Evolutionary conservation across 2,113 vertebrate species (phyloP).

Genomic region (Alligator mississippiensis): DNA sequence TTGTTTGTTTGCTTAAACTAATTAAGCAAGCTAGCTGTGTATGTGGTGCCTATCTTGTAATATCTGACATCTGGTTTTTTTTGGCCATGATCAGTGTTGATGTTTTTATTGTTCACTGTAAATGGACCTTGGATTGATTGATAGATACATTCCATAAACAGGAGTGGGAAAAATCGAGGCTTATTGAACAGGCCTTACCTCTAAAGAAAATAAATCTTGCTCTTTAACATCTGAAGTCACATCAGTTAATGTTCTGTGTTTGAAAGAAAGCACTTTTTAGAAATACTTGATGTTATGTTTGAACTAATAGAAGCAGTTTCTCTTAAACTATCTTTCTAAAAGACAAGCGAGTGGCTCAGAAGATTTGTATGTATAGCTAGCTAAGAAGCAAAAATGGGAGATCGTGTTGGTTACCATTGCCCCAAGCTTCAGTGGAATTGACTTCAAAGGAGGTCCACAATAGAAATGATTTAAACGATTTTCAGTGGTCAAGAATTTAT

Average conservation of each 20-base stretch:
- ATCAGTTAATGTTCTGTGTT: background rate
- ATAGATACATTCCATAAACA: background rate
- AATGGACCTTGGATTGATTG: background rate
- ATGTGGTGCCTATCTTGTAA: background rate
- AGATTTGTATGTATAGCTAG: background rate
- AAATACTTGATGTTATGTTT: background rate
- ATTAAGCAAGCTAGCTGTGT: background rate
- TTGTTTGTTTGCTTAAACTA: background rate
- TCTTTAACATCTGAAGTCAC: background rate
- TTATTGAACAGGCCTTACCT: background rate
- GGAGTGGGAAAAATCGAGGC: background rate
- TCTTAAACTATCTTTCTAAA: background rate
- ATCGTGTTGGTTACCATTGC: constrained; percentile 34
- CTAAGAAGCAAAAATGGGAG: background rate
- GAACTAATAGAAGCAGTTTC: constrained; percentile 8
- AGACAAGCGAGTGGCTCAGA: background rate
- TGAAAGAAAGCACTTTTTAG: background rate
- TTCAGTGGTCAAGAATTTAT: constrained; percentile 40
- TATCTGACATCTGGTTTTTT: background rate
- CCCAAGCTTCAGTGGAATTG: constrained; percentile 14
- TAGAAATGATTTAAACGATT: background rate
- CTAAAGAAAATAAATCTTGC: background rate
- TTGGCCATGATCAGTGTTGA: background rate
- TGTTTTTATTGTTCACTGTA: background rate
- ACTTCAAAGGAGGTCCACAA: constrained; percentile 49